Evolutionary conservation across 1,140 invertebrate genomes (phyloP).

Genomic region (Ruditapes philippinarum): DNA sequence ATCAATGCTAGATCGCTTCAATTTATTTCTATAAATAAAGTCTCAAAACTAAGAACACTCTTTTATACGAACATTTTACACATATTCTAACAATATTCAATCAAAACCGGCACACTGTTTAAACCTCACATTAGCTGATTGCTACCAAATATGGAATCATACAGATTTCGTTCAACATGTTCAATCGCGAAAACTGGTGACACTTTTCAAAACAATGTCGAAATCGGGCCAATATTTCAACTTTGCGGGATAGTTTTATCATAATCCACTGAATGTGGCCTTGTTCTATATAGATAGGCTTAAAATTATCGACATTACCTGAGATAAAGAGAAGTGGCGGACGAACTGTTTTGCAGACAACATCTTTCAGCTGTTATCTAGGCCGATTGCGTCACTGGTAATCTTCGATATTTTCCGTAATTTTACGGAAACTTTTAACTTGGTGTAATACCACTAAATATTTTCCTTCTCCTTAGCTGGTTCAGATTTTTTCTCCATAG

Average conservation of each 20-base stretch:
- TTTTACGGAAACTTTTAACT: no score
- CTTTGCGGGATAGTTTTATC: neutral
- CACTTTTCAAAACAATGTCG: neutral
- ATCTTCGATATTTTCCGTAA: neutral
- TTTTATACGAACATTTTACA: no score
- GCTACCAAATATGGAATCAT: no score
- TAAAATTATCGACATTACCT: neutral
- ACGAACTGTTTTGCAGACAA: slow-evolving; percentile 44
- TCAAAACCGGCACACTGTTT: no score
- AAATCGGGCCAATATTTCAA: neutral
- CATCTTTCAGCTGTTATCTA: slow-evolving; percentile 26
- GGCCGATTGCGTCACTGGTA: neutral
- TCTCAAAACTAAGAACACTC: no score
- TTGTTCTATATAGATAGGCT: neutral
- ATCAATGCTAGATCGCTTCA: no score
- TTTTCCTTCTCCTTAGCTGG: no score
- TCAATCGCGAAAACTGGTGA: neutral
- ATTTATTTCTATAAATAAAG: no score
- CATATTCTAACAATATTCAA: no score
- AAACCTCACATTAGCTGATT: no score
- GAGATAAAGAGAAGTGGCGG: slow-evolving; percentile 25
- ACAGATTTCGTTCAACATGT: neutral
- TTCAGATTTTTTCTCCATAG: no score
- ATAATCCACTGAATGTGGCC: neutral
- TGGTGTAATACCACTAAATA: no score